These are phyloP conservation scores for Hyppa rectilinea DNA, from an alignment of 2,888 invertebrate genomes.

Conservation along the genomic window DNA sequence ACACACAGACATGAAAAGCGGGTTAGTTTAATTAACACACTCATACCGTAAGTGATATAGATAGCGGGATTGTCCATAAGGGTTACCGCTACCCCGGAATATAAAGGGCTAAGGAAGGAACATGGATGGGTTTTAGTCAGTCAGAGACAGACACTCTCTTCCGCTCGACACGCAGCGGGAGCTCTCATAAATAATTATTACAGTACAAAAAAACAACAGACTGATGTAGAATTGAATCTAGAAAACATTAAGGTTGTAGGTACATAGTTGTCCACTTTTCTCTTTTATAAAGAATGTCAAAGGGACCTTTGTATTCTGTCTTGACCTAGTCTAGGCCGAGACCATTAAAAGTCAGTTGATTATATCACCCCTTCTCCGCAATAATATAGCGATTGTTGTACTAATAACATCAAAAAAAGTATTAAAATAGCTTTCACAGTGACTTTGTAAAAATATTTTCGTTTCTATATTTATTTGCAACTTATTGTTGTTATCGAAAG, in stretches of 20 bases:
- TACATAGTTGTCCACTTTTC: conserved; percentile 22
- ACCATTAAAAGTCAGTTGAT: conserved; percentile 34
- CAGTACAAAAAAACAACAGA: conserved; percentile 19
- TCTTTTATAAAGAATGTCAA: conserved; percentile 19
- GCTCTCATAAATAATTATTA: no score
- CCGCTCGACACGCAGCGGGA: no score
- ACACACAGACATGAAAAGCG: background rate
- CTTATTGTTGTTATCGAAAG: background rate
- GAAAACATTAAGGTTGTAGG: conserved; percentile 23
- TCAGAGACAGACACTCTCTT: no score
- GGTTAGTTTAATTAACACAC: background rate
- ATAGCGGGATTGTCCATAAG: no score
- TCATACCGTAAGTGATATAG: background rate
- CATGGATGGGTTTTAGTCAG: no score
- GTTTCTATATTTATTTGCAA: conserved; percentile 14
- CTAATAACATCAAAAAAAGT: background rate
- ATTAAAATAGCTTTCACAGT: background rate
- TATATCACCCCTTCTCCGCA: conserved; percentile 14
- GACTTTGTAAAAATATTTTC: background rate
- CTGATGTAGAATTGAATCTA: conserved; percentile 18
- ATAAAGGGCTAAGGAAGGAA: no score
- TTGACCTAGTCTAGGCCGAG: conserved; percentile 27
- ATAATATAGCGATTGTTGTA: conserved; percentile 18
- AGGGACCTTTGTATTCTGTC: conserved; percentile 29
- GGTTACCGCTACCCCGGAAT: no score